phyloP scores from a whole-genome alignment of 2,113 vertebrate species.

The Ia io region DNA sequence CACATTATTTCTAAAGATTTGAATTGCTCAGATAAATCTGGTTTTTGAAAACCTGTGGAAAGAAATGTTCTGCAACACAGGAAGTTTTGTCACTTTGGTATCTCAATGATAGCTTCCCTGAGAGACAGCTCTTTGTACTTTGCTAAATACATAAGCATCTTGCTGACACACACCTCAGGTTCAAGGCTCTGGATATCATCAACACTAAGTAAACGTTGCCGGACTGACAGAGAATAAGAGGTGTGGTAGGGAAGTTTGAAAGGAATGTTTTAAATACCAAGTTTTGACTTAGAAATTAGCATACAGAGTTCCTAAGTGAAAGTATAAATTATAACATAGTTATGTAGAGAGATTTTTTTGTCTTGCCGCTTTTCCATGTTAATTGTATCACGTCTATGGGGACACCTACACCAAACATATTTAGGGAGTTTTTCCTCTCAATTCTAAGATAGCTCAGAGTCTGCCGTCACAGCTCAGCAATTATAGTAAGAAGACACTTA shows the following conservation, averaged over 20 bases:
- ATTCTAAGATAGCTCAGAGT: neutral
- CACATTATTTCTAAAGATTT: constrained; percentile 46
- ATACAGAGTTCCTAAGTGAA: neutral
- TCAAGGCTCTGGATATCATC: neutral
- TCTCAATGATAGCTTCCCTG: neutral
- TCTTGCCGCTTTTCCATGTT: neutral
- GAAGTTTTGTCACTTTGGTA: neutral
- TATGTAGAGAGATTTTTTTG: neutral
- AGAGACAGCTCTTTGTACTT: neutral
- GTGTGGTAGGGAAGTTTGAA: neutral
- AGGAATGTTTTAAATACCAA: neutral
- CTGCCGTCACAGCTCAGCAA: constrained; percentile 13
- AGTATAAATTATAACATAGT: neutral
- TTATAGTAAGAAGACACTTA: constrained; percentile 58
- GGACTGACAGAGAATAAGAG: neutral
- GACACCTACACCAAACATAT: constrained; percentile 5
- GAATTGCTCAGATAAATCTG: constrained; percentile 18
- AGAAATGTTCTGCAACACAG: neutral
- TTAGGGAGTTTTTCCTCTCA: neutral
- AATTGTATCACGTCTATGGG: neutral
- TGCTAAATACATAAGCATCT: neutral
- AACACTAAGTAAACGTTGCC: neutral
- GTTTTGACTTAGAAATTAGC: neutral
- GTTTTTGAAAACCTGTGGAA: neutral
- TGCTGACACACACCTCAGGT: neutral